Evolutionary conservation across 2,113 vertebrate genomes (phyloP).

Genomic region (Thomomys bottae): DNA sequence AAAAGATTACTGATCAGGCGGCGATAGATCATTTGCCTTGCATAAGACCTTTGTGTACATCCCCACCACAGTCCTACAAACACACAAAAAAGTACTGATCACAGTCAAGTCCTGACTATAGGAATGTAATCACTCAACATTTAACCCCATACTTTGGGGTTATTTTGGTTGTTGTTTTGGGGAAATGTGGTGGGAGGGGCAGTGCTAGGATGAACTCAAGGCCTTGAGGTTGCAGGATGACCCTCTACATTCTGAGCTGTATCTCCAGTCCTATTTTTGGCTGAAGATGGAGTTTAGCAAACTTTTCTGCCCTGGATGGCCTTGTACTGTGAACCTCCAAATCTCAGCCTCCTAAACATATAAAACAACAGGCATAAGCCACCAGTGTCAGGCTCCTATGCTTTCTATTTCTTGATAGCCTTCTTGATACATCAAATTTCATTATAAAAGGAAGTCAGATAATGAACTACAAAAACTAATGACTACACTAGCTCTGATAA

Average conservation of each 20-base stretch:
- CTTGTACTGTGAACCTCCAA: no score
- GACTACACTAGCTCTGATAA: neutral
- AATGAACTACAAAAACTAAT: conserved; percentile 1
- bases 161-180: no score
- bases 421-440: conserved; percentile 22
- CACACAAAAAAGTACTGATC: neutral
- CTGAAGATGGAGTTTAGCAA: no score
- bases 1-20: neutral
- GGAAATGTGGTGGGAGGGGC: no score
- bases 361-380: no score
- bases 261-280: no score
- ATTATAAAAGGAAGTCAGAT: conserved; percentile 45
- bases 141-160: neutral
- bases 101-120: neutral
- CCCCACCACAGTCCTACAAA: neutral
- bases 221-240: no score
- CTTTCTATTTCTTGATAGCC: conserved; percentile 16
- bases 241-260: no score
- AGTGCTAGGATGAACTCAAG: no score
- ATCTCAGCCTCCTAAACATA: no score
- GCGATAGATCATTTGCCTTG: neutral
- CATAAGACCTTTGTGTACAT: neutral
- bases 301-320: no score
- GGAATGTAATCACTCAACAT: neutral
- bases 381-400: no score